Base-by-base conservation (phyloP, 2,113 vertebrate species). In the Hippopotamus amphibius region DNA sequence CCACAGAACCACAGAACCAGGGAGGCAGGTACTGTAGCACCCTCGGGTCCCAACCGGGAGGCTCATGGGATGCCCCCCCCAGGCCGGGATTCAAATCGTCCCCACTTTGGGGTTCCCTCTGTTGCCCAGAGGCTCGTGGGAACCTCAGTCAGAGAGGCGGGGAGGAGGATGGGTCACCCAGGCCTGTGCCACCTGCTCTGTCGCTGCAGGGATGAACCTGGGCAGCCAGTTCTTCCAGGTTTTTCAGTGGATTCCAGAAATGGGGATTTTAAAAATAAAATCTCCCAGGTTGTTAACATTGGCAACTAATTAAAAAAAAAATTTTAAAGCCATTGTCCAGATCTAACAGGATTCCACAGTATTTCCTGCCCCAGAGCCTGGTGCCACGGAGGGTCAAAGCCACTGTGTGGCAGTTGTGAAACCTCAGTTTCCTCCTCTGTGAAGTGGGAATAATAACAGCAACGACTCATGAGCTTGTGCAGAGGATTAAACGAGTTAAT, bases 361-460 rank as follows among this genome's bases (percentile, higher is more conserved):
- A 17, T 68, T n/a, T 48, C 50, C 24, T 30, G 74, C 69, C 50
- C 63, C 41, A 77, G 87, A 37, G 55, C 79, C 86, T 28, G 11
- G 61, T 26, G 59, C 77, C 7, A 16, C 1, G 22, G 90, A 50
- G 59, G 79, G 33, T 57, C 76, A 16, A 16, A 63, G 77, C 59
- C 55, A 5, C 30, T 21, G 13, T 1, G 14, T 1, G 77, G 68
- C 61, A 5, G 33, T 26, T 11, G 87, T 37, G 83, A 85, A 69
- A 22, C 53, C 81, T 92, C 95, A 28, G 96, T 87, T 50, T 88
- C 93, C 84, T 46, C 86, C 55, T 95, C 97, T 87, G 86, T 53
- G 76, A 87, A 85, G 72, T 72, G 79, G 97, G 89, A 50, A 22
- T 7, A 14, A 9, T 13, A 1, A 2, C 1, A 68, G 84, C 3